phyloP scores from a whole-genome alignment of 2,797 vertebrate species.

The Coccyzus lansbergi region DNA sequence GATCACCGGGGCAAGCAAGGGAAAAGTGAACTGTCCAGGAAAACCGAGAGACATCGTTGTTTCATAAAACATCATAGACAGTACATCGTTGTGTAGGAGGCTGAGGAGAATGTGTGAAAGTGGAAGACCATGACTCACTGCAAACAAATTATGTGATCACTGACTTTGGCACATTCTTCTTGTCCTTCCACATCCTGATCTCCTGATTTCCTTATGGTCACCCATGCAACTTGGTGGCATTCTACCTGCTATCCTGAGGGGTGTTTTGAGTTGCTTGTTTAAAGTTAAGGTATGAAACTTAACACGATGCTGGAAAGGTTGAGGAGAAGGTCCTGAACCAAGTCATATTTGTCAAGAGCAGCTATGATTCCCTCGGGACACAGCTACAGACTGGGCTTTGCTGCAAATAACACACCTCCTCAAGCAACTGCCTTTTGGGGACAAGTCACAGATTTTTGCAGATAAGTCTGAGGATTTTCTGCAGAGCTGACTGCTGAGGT shows the following conservation, averaged over 20 bases:
- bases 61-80: not conserved
- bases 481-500: not conserved
- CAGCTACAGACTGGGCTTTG: not conserved
- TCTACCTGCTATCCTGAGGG: not conserved
- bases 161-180: not conserved
- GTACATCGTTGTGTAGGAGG: not conserved
- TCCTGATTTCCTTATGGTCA: not conserved
- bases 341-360: not conserved
- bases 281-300: not conserved
- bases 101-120: not conserved
- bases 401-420: not conserved
- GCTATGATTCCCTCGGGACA: not conserved
- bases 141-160: not conserved
- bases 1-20: not conserved
- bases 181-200: not conserved
- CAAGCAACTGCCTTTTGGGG: rapidly evolving
- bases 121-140: constrained; percentile 12
- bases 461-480: not conserved
- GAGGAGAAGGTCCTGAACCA: not conserved
- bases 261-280: not conserved
- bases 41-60: rapidly evolving
- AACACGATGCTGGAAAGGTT: not conserved
- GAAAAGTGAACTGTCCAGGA: not conserved
- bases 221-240: not conserved
- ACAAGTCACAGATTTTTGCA: not conserved